phyloP scores from a whole-genome alignment of 2,113 vertebrate species.

The Syrmaticus mikado region DNA sequence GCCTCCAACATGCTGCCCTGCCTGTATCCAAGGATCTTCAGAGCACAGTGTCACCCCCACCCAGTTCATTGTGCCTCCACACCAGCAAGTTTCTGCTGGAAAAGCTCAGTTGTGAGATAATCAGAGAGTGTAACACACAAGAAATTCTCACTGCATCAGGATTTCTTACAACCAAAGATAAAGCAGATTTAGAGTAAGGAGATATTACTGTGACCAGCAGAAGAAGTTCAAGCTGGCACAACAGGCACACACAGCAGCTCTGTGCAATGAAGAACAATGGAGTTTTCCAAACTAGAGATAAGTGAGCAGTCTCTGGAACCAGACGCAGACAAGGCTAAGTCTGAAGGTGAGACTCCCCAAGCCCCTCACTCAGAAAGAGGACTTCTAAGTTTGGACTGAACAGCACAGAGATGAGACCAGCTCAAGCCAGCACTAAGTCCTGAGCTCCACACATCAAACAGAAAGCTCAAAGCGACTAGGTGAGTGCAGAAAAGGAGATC shows the following conservation, averaged over 20 bases:
- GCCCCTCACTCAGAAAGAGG: not conserved
- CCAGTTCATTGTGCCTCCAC: not conserved
- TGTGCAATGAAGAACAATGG: not conserved
- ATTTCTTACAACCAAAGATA: not conserved
- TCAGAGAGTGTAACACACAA: fast-evolving
- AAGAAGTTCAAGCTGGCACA: not conserved
- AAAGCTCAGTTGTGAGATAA: not conserved
- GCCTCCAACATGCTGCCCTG: not conserved
- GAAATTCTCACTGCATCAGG: not conserved
- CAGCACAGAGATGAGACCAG: not conserved
- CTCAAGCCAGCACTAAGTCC: not conserved
- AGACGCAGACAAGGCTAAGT: not conserved
- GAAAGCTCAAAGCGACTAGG: not conserved
- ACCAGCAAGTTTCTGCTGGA: not conserved
- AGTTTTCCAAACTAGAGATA: not conserved
- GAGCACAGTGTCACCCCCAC: fast-evolving
- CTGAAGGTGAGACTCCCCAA: not conserved
- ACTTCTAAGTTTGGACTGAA: not conserved
- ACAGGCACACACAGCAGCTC: not conserved
- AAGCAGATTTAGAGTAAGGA: not conserved
- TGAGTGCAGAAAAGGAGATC: not conserved
- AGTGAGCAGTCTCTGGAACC: not conserved
- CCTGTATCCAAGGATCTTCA: not conserved
- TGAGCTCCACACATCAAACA: not conserved
- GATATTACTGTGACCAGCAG: not conserved